These are phyloP conservation scores for Bhutanitis thaidina DNA, from an alignment of 2,888 invertebrate genomes.

Conservation along the genomic window DNA sequence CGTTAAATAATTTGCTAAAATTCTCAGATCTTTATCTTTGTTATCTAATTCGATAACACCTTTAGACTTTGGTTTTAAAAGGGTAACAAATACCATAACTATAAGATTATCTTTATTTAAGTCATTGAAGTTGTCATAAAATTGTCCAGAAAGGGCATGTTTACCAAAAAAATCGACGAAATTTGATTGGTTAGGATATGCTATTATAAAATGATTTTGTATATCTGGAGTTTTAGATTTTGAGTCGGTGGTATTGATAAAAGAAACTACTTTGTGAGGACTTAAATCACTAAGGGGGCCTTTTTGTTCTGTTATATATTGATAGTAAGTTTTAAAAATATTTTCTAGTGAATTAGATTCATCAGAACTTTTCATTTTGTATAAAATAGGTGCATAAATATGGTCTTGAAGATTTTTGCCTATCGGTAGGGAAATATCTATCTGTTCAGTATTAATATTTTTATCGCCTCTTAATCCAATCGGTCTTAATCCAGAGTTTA, in stretches of 20 bases:
- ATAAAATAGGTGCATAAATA: slow-evolving; percentile 43
- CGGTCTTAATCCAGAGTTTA: slow-evolving; percentile 44
- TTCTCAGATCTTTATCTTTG: slow-evolving; percentile 56
- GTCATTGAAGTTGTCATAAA: slow-evolving; percentile 36
- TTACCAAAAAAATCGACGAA: slow-evolving; percentile 40
- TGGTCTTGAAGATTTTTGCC: slow-evolving; percentile 45
- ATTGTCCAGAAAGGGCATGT: slow-evolving; percentile 42
- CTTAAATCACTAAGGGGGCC: slow-evolving; percentile 71
- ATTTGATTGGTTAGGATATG: slow-evolving; percentile 40
- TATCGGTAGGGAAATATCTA: slow-evolving; percentile 36
- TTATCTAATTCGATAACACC: slow-evolving; percentile 82
- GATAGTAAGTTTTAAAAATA: slow-evolving; percentile 44
- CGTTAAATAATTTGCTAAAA: slow-evolving; percentile 81
- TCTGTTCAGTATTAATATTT: slow-evolving; percentile 31
- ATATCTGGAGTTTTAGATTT: slow-evolving; percentile 46
- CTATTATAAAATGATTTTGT: slow-evolving; percentile 46
- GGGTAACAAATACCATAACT: slow-evolving; percentile 73
- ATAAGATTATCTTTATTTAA: slow-evolving; percentile 42
- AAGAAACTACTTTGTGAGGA: slow-evolving; percentile 49
- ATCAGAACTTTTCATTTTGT: slow-evolving; percentile 43
- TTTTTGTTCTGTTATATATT: slow-evolving; percentile 66
- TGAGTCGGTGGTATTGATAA: slow-evolving; percentile 49
- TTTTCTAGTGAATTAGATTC: slow-evolving; percentile 35
- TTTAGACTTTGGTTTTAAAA: slow-evolving; percentile 84
- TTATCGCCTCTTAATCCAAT: slow-evolving; percentile 32